These are phyloP conservation scores for Neolamprologus falcicula DNA, from an alignment of 2,113 vertebrate species.

Conservation along the genomic window DNA sequence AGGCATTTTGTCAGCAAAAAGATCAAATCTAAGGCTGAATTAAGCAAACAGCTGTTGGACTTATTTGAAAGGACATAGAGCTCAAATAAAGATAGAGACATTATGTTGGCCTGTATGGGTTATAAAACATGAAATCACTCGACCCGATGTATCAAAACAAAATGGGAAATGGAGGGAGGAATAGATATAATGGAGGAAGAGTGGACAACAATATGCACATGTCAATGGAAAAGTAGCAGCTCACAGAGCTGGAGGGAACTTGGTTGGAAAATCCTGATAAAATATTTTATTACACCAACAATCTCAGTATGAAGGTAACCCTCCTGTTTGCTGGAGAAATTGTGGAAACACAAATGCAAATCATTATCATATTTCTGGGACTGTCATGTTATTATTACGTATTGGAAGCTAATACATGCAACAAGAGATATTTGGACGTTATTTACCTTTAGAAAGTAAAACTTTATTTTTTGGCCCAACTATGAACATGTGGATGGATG, in stretches of 20 bases:
- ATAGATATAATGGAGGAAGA: neutral
- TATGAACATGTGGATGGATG: rapidly evolving
- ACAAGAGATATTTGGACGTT: rapidly evolving
- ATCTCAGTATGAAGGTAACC: rapidly evolving
- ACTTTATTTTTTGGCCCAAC: neutral
- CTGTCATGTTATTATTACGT: neutral
- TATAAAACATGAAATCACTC: neutral
- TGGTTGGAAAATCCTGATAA: neutral
- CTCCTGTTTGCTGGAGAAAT: neutral
- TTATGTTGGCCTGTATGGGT: neutral
- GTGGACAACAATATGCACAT: neutral
- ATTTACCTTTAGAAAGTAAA: neutral
- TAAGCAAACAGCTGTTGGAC: neutral
- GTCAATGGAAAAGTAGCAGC: rapidly evolving
- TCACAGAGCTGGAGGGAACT: neutral
- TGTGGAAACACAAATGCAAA: neutral
- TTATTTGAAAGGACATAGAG: neutral
- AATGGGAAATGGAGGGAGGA: neutral
- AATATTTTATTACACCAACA: neutral
- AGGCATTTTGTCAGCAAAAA: neutral
- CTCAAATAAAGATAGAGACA: neutral
- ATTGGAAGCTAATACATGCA: rapidly evolving
- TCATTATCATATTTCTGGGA: neutral
- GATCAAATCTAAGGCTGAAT: neutral
- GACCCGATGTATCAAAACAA: neutral